Base-by-base conservation (phyloP, 2,113 vertebrate genomes). In the Uropsilus gracilis region DNA sequence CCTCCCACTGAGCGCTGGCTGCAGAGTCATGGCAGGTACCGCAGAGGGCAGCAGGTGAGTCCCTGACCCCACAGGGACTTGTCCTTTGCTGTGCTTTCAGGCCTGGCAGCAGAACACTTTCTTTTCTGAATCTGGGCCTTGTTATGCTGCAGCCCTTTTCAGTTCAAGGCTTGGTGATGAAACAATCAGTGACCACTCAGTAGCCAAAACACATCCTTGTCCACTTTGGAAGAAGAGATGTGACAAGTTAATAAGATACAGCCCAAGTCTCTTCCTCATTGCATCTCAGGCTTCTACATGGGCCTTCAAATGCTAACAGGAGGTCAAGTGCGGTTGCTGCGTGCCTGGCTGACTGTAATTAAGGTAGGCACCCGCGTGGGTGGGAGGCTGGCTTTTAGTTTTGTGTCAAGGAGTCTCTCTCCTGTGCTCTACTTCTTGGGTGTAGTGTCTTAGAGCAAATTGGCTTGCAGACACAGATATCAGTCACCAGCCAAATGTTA, bases 11-110 rank as follows among this genome's bases (percentile, higher is more conserved):
- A 72, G 75, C 39, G 0, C 6, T 39, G 53, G 11, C 6, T 39
- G 53, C 8, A 44, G 37, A 73, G 96, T 46, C 7, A 8, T 6
- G 10, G 55, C 90, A 44, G 94, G 80, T 4, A 0, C 18, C 8
- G 20, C 11, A 18, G 66, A 92, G 48, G 30, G 39, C 48, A 34
- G 16, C 94, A 96, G 96, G 61, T 83, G 90, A 72, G 14, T 0
- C 7, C 42, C 48, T 3, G 17, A 10, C 48, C 87, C 32, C 0
- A 0, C 1, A 1, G 50, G 8, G 42, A 73, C n/a, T 0, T 0
- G 7, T 53, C 30, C 55, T 77, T 55, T 90, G 42, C 80, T 57
- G 34, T 59, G 34, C 69, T 90, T 63, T 37, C 66, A 34, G n/a
- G 6, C 57, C 91, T 18, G 76, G 80, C 55, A 7, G 75, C 5